phyloP scores from a whole-genome alignment of 1,140 invertebrate species.

The Drosophila sp. region DNA sequence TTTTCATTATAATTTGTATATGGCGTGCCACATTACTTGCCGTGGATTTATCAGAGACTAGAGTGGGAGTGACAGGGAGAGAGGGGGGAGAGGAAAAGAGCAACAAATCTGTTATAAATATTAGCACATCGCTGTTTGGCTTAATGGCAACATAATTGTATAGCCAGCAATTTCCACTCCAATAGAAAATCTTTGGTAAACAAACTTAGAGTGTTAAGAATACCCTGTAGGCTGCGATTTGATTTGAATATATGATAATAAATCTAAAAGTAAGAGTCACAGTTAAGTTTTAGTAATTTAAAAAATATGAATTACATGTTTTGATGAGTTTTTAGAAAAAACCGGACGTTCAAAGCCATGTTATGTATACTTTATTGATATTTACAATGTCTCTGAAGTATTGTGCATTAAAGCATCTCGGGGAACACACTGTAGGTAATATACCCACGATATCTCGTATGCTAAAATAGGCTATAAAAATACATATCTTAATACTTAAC shows the following conservation, averaged over 20 bases:
- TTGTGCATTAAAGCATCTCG: background rate
- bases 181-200: background rate
- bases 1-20: constrained; percentile 76
- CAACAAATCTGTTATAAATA: constrained; percentile 72
- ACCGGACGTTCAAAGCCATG: no score
- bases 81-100: background rate
- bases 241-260: no score
- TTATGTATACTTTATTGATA: no score
- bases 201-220: background rate
- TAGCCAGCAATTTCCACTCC: constrained; percentile 26
- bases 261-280: no score
- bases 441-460: constrained; percentile 42
- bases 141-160: constrained; percentile 78
- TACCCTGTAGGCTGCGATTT: constrained; percentile 4
- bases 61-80: background rate
- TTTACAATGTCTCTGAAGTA: background rate
- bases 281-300: no score
- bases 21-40: constrained; percentile 59
- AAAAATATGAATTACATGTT: no score
- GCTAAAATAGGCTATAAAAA: constrained; percentile 56
- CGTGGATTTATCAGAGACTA: constrained; percentile 24
- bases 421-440: background rate
- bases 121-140: constrained; percentile 49
- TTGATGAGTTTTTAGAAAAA: no score
- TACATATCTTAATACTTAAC: constrained; percentile 68